Evolutionary conservation across 2,888 invertebrate species (phyloP).

Genomic region (Pristionchus mayeri): DNA sequence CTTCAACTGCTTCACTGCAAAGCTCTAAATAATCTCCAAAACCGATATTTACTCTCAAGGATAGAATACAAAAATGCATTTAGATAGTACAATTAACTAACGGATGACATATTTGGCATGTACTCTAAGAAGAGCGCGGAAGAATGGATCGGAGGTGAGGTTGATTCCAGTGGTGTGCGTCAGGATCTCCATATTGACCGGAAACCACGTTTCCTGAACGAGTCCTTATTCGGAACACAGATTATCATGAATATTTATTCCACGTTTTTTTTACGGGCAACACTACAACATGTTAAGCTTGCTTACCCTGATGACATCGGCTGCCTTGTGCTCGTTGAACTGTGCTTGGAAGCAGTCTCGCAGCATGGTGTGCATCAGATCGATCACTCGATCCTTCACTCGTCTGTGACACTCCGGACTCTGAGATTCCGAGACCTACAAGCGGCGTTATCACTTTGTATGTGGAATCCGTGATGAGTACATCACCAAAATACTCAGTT

Average conservation of each 20-base stretch:
- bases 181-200: not conserved
- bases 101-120: slow-evolving; percentile 51
- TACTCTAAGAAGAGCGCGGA: slow-evolving; percentile 67
- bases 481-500: too few relatives aligned
- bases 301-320: not conserved
- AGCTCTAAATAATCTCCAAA: not conserved
- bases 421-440: slow-evolving; percentile 4
- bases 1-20: slow-evolving; percentile 9
- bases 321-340: not conserved
- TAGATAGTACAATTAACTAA: not conserved
- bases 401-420: slow-evolving; percentile 55
- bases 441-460: not conserved
- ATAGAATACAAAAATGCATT: too few relatives aligned
- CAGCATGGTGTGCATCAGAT: slow-evolving; percentile 69
- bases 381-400: slow-evolving; percentile 68
- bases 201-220: not conserved
- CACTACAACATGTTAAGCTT: not conserved
- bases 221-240: not conserved
- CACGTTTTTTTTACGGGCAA: too few relatives aligned
- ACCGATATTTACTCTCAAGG: too few relatives aligned
- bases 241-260: not conserved
- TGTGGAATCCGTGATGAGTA: too few relatives aligned
- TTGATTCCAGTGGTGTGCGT: not conserved
- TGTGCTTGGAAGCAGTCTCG: not conserved
- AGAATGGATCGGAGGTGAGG: slow-evolving; percentile 67